Conservation (phyloP, 2,888 invertebrate genomes). For the Andrena dorsata region DNA sequence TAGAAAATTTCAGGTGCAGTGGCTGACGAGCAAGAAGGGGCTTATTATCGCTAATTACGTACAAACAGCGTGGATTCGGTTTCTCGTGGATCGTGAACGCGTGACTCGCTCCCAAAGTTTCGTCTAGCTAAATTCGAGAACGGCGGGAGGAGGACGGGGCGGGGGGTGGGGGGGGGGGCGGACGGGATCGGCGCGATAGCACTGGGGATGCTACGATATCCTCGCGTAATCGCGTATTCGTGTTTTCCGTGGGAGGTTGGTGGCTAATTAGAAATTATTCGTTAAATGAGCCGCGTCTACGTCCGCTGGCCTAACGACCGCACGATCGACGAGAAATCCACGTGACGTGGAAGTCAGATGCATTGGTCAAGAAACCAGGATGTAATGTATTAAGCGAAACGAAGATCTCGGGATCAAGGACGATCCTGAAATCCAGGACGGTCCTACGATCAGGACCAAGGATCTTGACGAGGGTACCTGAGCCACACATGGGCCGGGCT, state of each 20-base stretch:
- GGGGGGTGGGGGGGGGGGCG: too few relatives aligned
- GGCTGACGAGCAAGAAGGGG: slow-evolving; percentile 82
- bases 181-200: too few relatives aligned
- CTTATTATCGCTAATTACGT: slow-evolving; percentile 79
- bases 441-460: slow-evolving; percentile 63
- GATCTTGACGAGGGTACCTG: slow-evolving; percentile 83
- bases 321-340: slow-evolving; percentile 64
- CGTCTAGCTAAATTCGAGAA: slow-evolving; percentile 2
- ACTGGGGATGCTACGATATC: slow-evolving; percentile 1
- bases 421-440: slow-evolving; percentile 63
- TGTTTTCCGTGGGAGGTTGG: neutral
- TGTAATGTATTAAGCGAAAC: slow-evolving; percentile 65
- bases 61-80: slow-evolving; percentile 77
- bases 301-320: neutral
- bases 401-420: slow-evolving; percentile 69
- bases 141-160: neutral
- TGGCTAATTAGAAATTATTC: neutral
- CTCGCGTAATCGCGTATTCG: neutral
- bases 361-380: slow-evolving; percentile 62
- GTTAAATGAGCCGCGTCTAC: neutral
- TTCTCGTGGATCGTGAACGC: slow-evolving; percentile 73
- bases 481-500: slow-evolving; percentile 84
- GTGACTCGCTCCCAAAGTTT: slow-evolving; percentile 47
- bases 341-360: slow-evolving; percentile 64
- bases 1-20: slow-evolving; percentile 79